phyloP scores from a whole-genome alignment of 2,888 invertebrate species.

The Macrostomum cliftonense region DNA sequence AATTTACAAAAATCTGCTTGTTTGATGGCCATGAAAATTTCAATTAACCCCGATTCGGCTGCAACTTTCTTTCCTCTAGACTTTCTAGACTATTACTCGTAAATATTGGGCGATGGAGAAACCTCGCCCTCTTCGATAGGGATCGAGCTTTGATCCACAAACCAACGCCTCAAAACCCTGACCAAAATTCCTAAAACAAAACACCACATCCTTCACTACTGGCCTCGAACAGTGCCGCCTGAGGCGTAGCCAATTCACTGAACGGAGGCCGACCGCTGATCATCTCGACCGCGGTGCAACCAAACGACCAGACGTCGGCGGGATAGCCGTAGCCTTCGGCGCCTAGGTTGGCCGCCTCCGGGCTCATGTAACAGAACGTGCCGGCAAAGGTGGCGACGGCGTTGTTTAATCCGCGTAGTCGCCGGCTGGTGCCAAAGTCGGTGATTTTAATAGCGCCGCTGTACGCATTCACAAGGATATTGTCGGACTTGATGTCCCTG shows the following conservation, averaged over 20 bases:
- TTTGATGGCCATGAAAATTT: too few relatives aligned
- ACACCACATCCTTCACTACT: too few relatives aligned
- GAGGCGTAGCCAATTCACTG: slow-evolving; percentile 81
- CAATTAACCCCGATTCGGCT: too few relatives aligned
- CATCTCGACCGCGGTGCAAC: slow-evolving; percentile 98
- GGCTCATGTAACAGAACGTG: slow-evolving; percentile 98
- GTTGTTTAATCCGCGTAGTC: slow-evolving; percentile 66
- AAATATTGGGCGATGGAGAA: too few relatives aligned
- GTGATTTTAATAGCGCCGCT: slow-evolving; percentile 93
- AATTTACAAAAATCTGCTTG: too few relatives aligned
- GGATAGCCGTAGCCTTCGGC: slow-evolving; percentile 74
- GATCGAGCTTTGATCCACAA: too few relatives aligned
- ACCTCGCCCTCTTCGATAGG: too few relatives aligned
- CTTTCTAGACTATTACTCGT: too few relatives aligned
- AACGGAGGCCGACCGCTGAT: slow-evolving; percentile 97
- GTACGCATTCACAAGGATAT: slow-evolving; percentile 94
- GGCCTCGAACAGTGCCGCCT: slow-evolving; percentile 94
- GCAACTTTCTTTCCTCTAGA: too few relatives aligned
- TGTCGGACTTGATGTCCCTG: slow-evolving; percentile 93
- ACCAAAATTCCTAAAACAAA: too few relatives aligned
- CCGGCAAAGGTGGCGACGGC: slow-evolving; percentile 48
- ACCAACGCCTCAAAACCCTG: too few relatives aligned
- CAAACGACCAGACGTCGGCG: slow-evolving; percentile 90
- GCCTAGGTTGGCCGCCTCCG: slow-evolving; percentile 95
- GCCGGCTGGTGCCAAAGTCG: slow-evolving; percentile 68